Evolutionary conservation across 1,140 invertebrate species (phyloP), one percentile per base, ranked within the genome.

Genomic region (Elysia chlorotica): DNA sequence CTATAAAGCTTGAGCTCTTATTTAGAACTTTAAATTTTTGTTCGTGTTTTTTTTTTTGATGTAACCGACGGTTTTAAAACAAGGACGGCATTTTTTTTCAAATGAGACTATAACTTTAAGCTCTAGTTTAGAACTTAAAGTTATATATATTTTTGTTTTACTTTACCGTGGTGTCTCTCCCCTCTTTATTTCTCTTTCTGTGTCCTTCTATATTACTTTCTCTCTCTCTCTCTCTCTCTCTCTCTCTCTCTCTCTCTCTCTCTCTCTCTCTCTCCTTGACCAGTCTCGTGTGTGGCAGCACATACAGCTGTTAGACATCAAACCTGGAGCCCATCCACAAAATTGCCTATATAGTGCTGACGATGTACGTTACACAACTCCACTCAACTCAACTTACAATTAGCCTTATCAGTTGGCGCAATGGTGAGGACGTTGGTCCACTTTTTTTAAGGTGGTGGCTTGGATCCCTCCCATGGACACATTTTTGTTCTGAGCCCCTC

Each of bases 191-290:
- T 35, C 28, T 33, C 68, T 23, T 37, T 17, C n/a, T 35, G 19
- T 33, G 17, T 33, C 57, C 28, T 30, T 17, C 31, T n/a, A 21
- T 23, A 30, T 3, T 38, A 2, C 61, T 62, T 38, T 53, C 38
- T 71, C 31, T 37, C 57, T 35, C 25, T 56, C 37, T 37, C 69
- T 35, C 36, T 71, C 31, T 37, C 57, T 35, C 23, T 56, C 31
- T 62, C 69, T 36, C 54, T 48, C 31, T 37, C 69, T 28, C 35
- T 56, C 23, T 63, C 57, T 31, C 54, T 37, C 31, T 37, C 69
- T 31, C 35, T 56, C 61, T 37, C 56, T 31, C 61, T 63, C 61
- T 63, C 61, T 63, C 61, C 35, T 33, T 63, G 28, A 31, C 61
- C 35, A 25, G 30, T 33, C 35, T 21, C 35, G n/a, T n/a, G n/a